These are phyloP conservation scores for Cebidichthys violaceus DNA, from an alignment of 2,113 vertebrate species.

Conservation along the genomic window DNA sequence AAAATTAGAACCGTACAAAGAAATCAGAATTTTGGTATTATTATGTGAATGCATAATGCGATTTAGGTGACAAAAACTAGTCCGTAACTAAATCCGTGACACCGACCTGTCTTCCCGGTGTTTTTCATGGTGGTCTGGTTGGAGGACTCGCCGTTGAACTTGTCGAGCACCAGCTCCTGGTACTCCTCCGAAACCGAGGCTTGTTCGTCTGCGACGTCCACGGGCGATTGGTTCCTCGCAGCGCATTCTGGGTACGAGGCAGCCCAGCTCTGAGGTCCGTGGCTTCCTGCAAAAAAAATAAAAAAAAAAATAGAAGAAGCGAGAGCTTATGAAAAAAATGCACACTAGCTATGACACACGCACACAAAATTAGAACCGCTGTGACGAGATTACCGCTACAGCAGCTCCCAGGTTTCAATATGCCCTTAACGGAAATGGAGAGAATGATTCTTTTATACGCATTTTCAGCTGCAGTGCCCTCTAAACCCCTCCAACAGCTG, in stretches of 20 bases:
- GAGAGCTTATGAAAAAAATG: conserved; percentile 31
- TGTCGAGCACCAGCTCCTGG: conserved; percentile 92
- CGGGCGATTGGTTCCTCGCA: conserved; percentile 92
- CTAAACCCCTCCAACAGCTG: conserved; percentile 40
- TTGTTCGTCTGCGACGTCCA: conserved; percentile 90
- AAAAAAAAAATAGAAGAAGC: conserved; percentile 56
- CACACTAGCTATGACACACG: background rate
- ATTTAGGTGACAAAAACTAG: background rate
- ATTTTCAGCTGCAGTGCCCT: conserved; percentile 47
- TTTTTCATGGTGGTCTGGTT: conserved; percentile 99
- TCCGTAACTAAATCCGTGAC: background rate
- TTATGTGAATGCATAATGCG: background rate
- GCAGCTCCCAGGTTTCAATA: conserved; percentile 23
- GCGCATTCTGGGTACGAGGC: conserved; percentile 89
- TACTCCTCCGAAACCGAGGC: conserved; percentile 88
- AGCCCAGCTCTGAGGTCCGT: conserved; percentile 93
- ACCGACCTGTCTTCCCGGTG: conserved; percentile 97
- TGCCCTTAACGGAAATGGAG: conserved; percentile 28
- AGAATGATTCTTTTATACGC: conserved; percentile 44
- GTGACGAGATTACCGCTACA: conserved; percentile 18
- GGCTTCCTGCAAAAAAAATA: conserved; percentile 88
- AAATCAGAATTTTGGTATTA: background rate
- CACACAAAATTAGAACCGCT: conserved; percentile 33
- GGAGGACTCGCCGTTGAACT: conserved; percentile 92
- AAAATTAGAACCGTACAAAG: background rate